Evolutionary conservation across 2,113 vertebrate species (phyloP), one percentile per base, ranked within the genome.

Genomic region (Ptyas mucosa): DNA sequence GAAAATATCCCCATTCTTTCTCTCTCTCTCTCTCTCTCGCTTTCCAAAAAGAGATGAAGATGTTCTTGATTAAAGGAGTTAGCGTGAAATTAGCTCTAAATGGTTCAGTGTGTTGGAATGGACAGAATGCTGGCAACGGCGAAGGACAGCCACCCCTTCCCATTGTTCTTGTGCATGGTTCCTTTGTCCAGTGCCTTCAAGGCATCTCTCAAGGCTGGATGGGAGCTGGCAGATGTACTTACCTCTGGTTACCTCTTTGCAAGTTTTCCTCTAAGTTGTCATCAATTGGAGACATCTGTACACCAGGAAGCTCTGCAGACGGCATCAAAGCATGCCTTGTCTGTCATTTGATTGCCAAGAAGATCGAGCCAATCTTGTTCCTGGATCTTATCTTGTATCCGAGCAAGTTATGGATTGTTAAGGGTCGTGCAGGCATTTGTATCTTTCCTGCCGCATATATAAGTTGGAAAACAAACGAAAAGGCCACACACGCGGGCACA

Each of bases 51-150:
- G 52, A 64, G 93, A 93, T 4, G 0, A 91, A 96, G 93, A 92
- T 85, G 24, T 94, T 95, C 94, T 57, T 15, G 95, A 95, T 92
- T 85, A 96, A 90, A 91, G 58, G 87, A 93, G 64, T 89, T 46
- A 93, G 85, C 91, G 0, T 92, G 95, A 96, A 95, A 96, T 96
- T 90, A 94, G 89, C 87, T 92, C 93, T 92, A 86, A 93, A 92
- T 18, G 2, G 89, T 92, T 95, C 93, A 34, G 24, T 8, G 0
- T 94, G 93, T 95, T 87, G 86, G 90, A 0, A 0, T 61, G 85
- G 91, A 93, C 34, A 91, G 29, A 29, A 92, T 20, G 43, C 88
- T 69, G 29, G 90, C 1, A 3, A 12, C 61, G 10, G 61, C 29
- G 46, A n/a, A 87, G 64, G 91, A 51, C 43, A 93, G 43, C 57